Evolutionary conservation across 2,888 invertebrate species (phyloP).

Genomic region (Nemoura dubitans): DNA sequence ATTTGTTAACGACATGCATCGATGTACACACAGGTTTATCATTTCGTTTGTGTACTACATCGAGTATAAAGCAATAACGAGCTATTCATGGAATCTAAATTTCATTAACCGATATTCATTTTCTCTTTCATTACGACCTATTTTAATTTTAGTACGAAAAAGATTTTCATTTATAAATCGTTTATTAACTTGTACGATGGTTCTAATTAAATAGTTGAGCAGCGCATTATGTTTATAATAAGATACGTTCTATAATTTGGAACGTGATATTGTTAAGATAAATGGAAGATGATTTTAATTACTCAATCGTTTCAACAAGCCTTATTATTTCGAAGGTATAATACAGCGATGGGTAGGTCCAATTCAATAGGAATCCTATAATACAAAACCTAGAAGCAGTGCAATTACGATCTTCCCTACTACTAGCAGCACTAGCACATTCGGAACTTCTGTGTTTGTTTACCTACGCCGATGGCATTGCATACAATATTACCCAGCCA

Average conservation of each 20-base stretch:
- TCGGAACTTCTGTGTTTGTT: too few relatives aligned
- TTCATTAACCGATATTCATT: background rate
- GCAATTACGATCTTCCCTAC: too few relatives aligned
- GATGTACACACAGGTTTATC: too few relatives aligned
- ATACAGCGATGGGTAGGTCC: too few relatives aligned
- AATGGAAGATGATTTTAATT: background rate
- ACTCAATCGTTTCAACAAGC: background rate
- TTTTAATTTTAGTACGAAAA: background rate
- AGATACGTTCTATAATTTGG: background rate
- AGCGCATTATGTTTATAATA: background rate
- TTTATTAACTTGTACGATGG: background rate
- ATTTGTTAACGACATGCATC: too few relatives aligned
- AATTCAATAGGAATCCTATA: too few relatives aligned
- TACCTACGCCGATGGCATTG: too few relatives aligned
- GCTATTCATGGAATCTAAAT: background rate
- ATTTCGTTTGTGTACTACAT: too few relatives aligned
- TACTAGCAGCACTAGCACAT: too few relatives aligned
- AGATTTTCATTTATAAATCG: background rate
- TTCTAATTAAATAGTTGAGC: background rate
- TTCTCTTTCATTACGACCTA: background rate
- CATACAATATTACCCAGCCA: too few relatives aligned
- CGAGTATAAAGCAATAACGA: background rate
- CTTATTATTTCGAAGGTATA: background rate
- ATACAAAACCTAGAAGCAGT: too few relatives aligned
- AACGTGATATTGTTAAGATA: background rate